Conservation (phyloP, 2,888 invertebrate species). For the Trimorus sp. region DNA sequence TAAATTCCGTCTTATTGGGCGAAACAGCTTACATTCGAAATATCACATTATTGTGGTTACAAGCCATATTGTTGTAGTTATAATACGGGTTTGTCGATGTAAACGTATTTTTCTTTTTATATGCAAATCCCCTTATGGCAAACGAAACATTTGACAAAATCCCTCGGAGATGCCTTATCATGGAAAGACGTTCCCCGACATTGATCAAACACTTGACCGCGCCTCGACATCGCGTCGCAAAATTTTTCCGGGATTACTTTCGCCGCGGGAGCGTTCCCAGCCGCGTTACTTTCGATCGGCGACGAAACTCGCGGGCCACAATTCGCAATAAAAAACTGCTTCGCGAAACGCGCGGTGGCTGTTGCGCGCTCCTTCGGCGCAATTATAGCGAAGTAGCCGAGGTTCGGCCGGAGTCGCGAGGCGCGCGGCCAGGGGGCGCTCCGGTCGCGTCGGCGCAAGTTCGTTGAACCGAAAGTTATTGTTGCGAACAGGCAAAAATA, state of each 20-base stretch:
- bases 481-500: constrained; percentile 54
- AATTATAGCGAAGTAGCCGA: constrained; percentile 38
- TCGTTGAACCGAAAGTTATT: constrained; percentile 53
- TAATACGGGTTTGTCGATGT: too few species aligned
- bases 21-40: too few species aligned
- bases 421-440: constrained; percentile 19
- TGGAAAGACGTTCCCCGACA: constrained; percentile 7
- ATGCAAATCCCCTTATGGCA: too few species aligned
- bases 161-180: too few species aligned
- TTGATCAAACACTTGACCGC: constrained; percentile 18
- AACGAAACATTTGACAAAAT: too few species aligned
- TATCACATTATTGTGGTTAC: too few species aligned
- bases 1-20: too few species aligned
- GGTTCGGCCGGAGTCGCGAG: constrained; percentile 20
- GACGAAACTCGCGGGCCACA: constrained; percentile 32
- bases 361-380: constrained; percentile 4
- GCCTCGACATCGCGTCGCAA: neutral
- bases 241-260: constrained; percentile 20
- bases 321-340: constrained; percentile 37
- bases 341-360: constrained; percentile 15
- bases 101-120: too few species aligned
- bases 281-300: neutral
- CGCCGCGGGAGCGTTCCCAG: too few species aligned
- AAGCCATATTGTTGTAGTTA: too few species aligned
- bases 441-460: constrained; percentile 27